phyloP scores from a whole-genome alignment of 2,888 invertebrate species.

The Aspidiotus rigidus region DNA sequence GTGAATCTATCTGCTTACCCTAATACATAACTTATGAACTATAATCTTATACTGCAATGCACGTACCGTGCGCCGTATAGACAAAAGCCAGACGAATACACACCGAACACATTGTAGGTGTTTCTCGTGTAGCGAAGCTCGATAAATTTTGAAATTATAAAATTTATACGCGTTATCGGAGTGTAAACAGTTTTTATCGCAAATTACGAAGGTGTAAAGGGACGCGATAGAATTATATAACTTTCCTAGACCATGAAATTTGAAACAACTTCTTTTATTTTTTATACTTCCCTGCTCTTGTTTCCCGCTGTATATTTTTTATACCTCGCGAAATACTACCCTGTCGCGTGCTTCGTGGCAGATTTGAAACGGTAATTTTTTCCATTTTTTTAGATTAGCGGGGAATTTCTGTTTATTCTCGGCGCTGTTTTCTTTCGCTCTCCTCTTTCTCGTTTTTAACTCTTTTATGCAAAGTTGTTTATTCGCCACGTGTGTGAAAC shows the following conservation, averaged over 20 bases:
- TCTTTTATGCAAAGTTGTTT: too few relatives aligned
- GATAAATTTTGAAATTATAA: not conserved
- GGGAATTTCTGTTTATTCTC: too few relatives aligned
- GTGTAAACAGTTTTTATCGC: not conserved
- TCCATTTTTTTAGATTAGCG: too few relatives aligned
- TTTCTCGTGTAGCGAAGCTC: not conserved
- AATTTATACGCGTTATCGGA: not conserved
- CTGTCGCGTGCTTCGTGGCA: too few relatives aligned
- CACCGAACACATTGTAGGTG: not conserved
- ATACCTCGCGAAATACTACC: too few relatives aligned
- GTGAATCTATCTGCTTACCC: constrained; percentile 40
- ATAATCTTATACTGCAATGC: not conserved
- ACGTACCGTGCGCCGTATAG: not conserved
- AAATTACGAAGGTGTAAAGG: not conserved
- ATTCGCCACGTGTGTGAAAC: too few relatives aligned
- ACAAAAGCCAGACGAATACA: not conserved
- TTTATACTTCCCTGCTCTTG: not conserved
- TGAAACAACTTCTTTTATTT: not conserved
- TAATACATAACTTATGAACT: not conserved
- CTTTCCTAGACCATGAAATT: not conserved
- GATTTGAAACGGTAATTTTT: too few relatives aligned
- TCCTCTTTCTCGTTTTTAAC: too few relatives aligned
- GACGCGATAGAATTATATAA: not conserved
- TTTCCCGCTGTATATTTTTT: too few relatives aligned
- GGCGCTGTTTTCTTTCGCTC: too few relatives aligned